Evolutionary conservation across 2,797 vertebrate genomes (phyloP).

Genomic region (Oreortyx pictus): DNA sequence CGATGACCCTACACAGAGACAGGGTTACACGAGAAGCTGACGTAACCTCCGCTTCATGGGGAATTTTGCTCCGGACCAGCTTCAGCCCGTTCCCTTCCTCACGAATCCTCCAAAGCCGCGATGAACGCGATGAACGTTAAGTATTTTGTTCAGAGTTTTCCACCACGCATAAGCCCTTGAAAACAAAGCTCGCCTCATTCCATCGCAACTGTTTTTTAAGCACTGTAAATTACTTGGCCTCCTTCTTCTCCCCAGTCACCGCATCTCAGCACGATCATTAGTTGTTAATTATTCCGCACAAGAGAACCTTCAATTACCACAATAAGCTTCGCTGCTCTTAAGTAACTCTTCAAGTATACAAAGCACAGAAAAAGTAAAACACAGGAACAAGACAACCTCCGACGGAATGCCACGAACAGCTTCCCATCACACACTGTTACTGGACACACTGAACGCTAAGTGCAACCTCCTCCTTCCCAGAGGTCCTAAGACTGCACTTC

Average conservation of each 20-base stretch:
- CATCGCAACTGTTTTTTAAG: neutral
- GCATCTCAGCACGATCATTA: neutral
- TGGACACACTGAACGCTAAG: neutral
- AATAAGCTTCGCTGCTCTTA: neutral
- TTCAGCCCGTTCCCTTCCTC: neutral
- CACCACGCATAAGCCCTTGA: neutral
- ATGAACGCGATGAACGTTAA: neutral
- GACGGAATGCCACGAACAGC: neutral
- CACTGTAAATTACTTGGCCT: neutral
- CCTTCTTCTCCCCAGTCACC: neutral
- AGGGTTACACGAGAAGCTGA: neutral
- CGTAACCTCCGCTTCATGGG: neutral
- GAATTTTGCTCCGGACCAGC: neutral
- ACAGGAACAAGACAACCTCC: neutral
- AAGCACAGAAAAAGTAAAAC: fast-evolving
- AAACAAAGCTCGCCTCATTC: neutral
- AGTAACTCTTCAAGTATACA: fast-evolving
- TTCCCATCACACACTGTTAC: neutral
- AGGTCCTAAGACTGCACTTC: fast-evolving
- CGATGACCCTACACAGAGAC: neutral
- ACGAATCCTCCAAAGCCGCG: neutral
- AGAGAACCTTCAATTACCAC: neutral
- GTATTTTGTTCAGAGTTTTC: neutral
- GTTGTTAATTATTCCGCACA: neutral
- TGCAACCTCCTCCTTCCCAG: neutral